Evolutionary conservation across 1,140 invertebrate species (phyloP).

Genomic region (Dufourea novaeangliae): DNA sequence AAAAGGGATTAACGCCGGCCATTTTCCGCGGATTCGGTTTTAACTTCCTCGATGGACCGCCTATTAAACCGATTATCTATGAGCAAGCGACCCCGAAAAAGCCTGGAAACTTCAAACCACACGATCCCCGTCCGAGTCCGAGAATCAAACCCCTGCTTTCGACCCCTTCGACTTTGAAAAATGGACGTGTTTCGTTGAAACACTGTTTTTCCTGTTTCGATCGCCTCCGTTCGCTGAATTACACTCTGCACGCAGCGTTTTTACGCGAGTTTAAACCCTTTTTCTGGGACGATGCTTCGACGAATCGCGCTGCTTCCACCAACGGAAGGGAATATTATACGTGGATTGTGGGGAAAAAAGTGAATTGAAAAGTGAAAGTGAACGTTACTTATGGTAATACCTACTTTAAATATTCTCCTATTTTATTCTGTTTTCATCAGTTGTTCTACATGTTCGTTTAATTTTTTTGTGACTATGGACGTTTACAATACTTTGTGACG

Average conservation of each 20-base stretch:
- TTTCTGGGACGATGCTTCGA: conserved; percentile 6
- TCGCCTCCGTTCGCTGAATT: conserved; percentile 17
- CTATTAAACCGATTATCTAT: conserved; percentile 80
- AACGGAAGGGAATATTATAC: neutral
- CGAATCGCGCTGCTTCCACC: neutral
- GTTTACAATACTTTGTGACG: too few relatives aligned
- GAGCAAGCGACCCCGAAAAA: conserved; percentile 70
- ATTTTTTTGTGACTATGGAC: too few relatives aligned
- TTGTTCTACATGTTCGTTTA: too few relatives aligned
- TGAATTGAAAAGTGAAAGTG: neutral
- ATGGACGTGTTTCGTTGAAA: neutral
- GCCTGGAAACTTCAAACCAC: conserved; percentile 46
- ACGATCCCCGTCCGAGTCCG: neutral
- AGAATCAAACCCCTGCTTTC: neutral
- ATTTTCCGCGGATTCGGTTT: conserved; percentile 76
- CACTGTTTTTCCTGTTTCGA: neutral
- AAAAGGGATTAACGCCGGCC: conserved; percentile 77
- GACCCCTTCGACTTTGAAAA: conserved; percentile 12
- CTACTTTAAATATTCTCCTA: too few relatives aligned
- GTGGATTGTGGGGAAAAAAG: neutral
- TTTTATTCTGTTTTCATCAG: too few relatives aligned
- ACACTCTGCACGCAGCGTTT: neutral
- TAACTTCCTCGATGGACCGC: conserved; percentile 75
- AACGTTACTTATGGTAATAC: too few relatives aligned
- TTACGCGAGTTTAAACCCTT: conserved; percentile 11